Conservation (phyloP, 2,888 invertebrate genomes). For the Lasiommata megera region DNA sequence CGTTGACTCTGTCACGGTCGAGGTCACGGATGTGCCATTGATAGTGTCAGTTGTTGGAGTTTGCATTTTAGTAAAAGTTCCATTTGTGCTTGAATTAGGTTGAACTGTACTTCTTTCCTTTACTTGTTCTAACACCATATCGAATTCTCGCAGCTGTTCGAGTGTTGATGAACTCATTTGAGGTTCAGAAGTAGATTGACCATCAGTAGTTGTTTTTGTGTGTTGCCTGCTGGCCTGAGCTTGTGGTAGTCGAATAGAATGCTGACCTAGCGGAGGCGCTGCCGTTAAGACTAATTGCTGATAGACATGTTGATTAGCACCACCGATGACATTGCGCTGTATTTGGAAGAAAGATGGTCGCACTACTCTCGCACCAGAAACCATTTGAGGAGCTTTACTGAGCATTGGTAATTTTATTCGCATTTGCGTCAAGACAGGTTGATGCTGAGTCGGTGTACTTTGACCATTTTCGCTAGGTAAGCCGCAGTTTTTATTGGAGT, state of each 20-base stretch:
- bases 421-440: slow-evolving; percentile 77
- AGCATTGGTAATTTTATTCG: slow-evolving; percentile 77
- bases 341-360: slow-evolving; percentile 81
- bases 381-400: slow-evolving; percentile 78
- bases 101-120: slow-evolving; percentile 87
- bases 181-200: slow-evolving; percentile 72
- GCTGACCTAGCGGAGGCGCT: slow-evolving; percentile 70
- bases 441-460: slow-evolving; percentile 59
- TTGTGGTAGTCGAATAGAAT: slow-evolving; percentile 66
- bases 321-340: slow-evolving; percentile 82
- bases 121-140: slow-evolving; percentile 90
- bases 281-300: slow-evolving; percentile 76
- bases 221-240: slow-evolving; percentile 49
- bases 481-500: slow-evolving; percentile 50
- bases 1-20: slow-evolving; percentile 48
- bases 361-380: slow-evolving; percentile 80
- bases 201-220: slow-evolving; percentile 53
- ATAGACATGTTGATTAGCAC: slow-evolving; percentile 76
- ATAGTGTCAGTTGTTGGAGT: slow-evolving; percentile 52
- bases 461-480: slow-evolving; percentile 51
- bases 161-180: slow-evolving; percentile 88
- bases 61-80: slow-evolving; percentile 48
- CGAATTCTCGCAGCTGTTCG: slow-evolving; percentile 89
- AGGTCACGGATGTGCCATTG: slow-evolving; percentile 46
- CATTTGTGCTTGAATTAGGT: slow-evolving; percentile 54